A percentile compares a stretch with the other conserved stretches of the same genome.
These are phyloP conservation scores for Stenopsyche tienmushanensis DNA, from an alignment of 1,140 invertebrate species.

Conservation along the genomic window DNA sequence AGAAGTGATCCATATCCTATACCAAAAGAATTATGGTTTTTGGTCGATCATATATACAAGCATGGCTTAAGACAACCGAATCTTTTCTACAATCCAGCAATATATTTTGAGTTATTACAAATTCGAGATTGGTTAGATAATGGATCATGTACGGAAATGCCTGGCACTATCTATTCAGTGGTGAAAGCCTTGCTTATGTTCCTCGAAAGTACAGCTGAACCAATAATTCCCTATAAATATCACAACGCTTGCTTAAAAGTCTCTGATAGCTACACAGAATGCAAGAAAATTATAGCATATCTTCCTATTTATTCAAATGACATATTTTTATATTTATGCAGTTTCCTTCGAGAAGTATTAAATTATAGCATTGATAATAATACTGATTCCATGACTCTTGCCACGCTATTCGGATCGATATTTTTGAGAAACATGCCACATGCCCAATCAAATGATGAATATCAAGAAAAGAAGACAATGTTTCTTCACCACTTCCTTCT, in stretches of 20 bases:
- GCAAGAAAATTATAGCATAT: constrained; percentile 81
- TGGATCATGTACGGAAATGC: constrained; percentile 60
- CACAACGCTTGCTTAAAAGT: constrained; percentile 77
- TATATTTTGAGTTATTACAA: constrained; percentile 73
- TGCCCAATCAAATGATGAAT: constrained; percentile 62
- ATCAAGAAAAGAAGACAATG: constrained; percentile 72
- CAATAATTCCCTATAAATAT: constrained; percentile 84
- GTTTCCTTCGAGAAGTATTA: constrained; percentile 86
- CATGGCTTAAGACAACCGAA: constrained; percentile 80
- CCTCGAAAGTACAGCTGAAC: constrained; percentile 86
- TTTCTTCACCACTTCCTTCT: constrained; percentile 88
- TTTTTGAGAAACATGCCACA: constrained; percentile 74
- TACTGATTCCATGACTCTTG: constrained; percentile 79
- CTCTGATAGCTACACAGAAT: constrained; percentile 75
- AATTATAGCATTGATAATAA: constrained; percentile 78
- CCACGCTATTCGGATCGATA: constrained; percentile 80
- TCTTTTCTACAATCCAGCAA: constrained; percentile 80
- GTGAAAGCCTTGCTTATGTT: constrained; percentile 87
- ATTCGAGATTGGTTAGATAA: constrained; percentile 90
- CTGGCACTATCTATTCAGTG: constrained; percentile 87
- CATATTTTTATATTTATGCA: constrained; percentile 88
- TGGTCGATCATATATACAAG: constrained; percentile 89
- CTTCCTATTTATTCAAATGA: constrained; percentile 80
- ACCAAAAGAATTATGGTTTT: constrained; percentile 80
- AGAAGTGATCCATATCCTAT: constrained; percentile 51